These are phyloP conservation scores for Nothocercus julius DNA, from an alignment of 2,113 vertebrate genomes.

Conservation along the genomic window DNA sequence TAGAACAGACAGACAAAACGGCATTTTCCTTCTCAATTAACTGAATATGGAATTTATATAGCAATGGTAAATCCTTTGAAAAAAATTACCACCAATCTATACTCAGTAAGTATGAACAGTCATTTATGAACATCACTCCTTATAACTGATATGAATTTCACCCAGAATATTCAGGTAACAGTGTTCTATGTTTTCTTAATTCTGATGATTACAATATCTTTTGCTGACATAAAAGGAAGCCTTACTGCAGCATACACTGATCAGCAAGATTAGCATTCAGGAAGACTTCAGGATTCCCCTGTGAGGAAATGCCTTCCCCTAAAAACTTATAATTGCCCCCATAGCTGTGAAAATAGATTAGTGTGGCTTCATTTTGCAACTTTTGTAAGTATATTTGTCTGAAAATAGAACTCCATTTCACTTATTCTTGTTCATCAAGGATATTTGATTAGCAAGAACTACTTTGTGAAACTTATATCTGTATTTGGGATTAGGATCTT, in stretches of 20 bases:
- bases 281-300: slow-evolving; percentile 4
- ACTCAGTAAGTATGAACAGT: neutral
- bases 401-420: slow-evolving; percentile 47
- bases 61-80: slow-evolving; percentile 18
- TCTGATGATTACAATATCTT: neutral
- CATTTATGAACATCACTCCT: neutral
- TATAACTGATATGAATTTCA: neutral
- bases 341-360: slow-evolving; percentile 44
- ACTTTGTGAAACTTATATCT: slow-evolving; percentile 38
- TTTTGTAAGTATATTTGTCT: slow-evolving; percentile 33
- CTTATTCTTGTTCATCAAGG: slow-evolving; percentile 38
- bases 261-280: neutral
- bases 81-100: slow-evolving; percentile 24
- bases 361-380: slow-evolving; percentile 18
- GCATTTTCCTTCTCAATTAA: slow-evolving; percentile 37
- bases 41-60: neutral
- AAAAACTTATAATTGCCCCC: slow-evolving; percentile 7
- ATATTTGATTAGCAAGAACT: slow-evolving; percentile 47
- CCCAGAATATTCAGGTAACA: neutral
- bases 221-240: slow-evolving; percentile 51
- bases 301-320: slow-evolving; percentile 25
- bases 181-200: slow-evolving; percentile 20
- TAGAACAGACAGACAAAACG: neutral
- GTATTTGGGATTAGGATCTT: slow-evolving; percentile 41
- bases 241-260: neutral